Conservation (phyloP, 2,888 invertebrate species). For the Andricus curvator region DNA sequence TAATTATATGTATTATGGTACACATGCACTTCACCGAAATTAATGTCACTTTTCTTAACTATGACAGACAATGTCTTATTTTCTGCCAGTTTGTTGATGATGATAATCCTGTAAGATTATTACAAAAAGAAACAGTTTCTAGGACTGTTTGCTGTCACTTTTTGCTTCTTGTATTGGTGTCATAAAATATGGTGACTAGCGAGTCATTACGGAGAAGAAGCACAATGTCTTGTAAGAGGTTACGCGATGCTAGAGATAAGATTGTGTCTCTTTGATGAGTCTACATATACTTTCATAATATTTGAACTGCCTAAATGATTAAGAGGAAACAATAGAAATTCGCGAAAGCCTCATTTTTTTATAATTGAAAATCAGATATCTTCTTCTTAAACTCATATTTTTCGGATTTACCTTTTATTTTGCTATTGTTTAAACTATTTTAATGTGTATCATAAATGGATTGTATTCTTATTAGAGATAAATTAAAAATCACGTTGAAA, state of each 20-base stretch:
- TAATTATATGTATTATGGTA: too few species aligned
- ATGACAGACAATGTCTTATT: not conserved
- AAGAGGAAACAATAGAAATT: not conserved
- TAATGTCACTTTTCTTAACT: not conserved
- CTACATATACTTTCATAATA: not conserved
- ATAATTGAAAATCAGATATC: not conserved
- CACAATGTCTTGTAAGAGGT: constrained; percentile 14
- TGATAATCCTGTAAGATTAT: not conserved
- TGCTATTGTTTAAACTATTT: not conserved
- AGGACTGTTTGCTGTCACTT: constrained; percentile 5
- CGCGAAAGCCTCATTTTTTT: not conserved
- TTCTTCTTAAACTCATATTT: not conserved
- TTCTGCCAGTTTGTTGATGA: not conserved
- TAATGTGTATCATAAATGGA: not conserved
- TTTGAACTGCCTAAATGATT: constrained; percentile 1
- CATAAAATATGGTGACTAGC: not conserved
- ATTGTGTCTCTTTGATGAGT: constrained; percentile 3
- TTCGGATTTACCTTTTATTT: not conserved
- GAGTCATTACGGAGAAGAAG: constrained; percentile 8
- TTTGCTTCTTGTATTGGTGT: constrained; percentile 17
- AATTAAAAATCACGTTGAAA: constrained; percentile 25
- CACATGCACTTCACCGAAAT: too few species aligned
- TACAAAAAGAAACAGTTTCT: not conserved
- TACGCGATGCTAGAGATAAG: constrained; percentile 33
- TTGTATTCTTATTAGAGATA: not conserved